Evolutionary conservation across 2,113 vertebrate species (phyloP).

Genomic region (Castor canadensis): DNA sequence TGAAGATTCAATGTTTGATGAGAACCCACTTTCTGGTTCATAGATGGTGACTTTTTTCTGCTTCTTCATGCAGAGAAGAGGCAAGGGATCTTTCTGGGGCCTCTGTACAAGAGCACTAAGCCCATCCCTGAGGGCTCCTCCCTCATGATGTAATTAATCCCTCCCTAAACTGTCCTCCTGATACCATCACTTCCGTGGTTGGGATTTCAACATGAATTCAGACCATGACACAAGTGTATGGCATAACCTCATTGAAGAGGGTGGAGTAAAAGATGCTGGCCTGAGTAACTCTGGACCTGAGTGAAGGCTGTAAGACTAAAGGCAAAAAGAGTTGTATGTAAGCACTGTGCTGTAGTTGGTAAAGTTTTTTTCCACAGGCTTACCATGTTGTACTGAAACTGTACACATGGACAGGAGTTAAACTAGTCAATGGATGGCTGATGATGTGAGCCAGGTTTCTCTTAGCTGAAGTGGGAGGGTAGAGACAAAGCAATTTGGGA

Average conservation of each 20-base stretch:
- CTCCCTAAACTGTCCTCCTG: not conserved
- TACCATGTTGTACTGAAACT: no score
- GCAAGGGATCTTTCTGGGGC: not conserved
- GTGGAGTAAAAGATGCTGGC: not conserved
- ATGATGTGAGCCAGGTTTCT: not conserved
- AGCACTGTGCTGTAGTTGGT: not conserved
- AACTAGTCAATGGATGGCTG: not conserved
- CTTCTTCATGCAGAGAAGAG: not conserved
- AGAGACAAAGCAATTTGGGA: not conserved
- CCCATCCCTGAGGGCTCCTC: not conserved
- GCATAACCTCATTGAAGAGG: not conserved
- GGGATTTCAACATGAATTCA: not conserved
- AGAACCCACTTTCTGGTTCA: not conserved
- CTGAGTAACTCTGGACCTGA: not conserved
- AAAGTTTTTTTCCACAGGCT: not conserved
- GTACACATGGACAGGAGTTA: not conserved
- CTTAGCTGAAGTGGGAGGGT: not conserved
- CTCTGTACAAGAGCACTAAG: not conserved
- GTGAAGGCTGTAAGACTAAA: not conserved
- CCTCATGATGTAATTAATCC: not conserved
- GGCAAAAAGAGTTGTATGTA: accelerated
- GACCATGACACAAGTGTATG: not conserved
- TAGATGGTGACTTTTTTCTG: not conserved
- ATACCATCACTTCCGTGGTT: not conserved
- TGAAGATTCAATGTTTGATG: not conserved